A percentile compares a stretch with the other conserved stretches of the same genome.
Evolutionary conservation across 1,140 invertebrate genomes (phyloP).

Genomic region (Adoxophyes honmai): DNA sequence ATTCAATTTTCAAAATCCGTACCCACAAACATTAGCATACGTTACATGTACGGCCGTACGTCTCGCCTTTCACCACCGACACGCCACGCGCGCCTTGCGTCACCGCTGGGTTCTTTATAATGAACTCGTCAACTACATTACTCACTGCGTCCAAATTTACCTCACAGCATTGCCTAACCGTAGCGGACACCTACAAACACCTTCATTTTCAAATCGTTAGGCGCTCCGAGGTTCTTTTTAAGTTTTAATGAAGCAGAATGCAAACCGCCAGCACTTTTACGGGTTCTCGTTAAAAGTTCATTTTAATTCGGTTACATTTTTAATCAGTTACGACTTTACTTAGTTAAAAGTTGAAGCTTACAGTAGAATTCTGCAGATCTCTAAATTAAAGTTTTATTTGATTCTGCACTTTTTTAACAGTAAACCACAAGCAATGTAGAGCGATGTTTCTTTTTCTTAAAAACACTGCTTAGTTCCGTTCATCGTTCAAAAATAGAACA

Average conservation of each 20-base stretch:
- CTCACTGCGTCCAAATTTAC: too few relatives aligned
- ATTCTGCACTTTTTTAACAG: too few relatives aligned
- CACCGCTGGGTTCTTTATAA: background rate
- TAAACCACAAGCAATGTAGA: too few relatives aligned
- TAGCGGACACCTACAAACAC: too few relatives aligned
- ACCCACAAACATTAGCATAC: conserved; percentile 5
- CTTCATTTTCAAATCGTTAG: background rate
- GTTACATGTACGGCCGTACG: background rate
- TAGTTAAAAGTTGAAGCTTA: background rate
- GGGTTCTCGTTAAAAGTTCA: conserved; percentile 2
- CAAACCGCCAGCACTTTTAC: background rate
- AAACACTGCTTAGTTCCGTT: too few relatives aligned
- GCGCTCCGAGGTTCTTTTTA: background rate
- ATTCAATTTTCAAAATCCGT: background rate
- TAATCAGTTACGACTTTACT: background rate
- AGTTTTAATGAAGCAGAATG: background rate
- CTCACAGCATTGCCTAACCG: too few relatives aligned
- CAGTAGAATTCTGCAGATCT: too few relatives aligned
- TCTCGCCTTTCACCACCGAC: conserved; percentile 4
- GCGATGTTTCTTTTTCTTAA: too few relatives aligned
- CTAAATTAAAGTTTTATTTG: too few relatives aligned
- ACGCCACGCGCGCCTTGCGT: conserved; percentile 4
- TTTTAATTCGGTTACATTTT: background rate
- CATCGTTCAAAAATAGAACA: too few relatives aligned
- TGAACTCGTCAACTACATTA: too few relatives aligned